These are phyloP conservation scores for Laterallus jamaicensis DNA, from an alignment of 2,113 vertebrate genomes.

Conservation along the genomic window DNA sequence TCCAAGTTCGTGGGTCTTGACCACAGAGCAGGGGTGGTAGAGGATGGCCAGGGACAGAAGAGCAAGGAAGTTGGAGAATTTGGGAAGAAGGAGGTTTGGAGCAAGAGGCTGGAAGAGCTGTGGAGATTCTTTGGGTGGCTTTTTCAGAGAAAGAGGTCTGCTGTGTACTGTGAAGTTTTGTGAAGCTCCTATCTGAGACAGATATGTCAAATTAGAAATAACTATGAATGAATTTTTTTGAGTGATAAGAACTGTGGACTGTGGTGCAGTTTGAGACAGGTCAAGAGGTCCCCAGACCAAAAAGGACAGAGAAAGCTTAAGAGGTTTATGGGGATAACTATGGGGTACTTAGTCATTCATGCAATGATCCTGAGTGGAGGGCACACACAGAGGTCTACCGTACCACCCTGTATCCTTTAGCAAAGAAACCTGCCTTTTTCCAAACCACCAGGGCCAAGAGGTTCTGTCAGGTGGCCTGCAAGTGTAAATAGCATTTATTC, in stretches of 20 bases:
- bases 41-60: background rate
- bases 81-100: background rate
- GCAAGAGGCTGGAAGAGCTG: background rate
- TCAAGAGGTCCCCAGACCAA: background rate
- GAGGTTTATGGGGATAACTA: background rate
- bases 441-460: background rate
- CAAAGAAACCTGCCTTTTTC: background rate
- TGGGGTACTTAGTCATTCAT: background rate
- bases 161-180: background rate
- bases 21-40: rapidly evolving
- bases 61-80: rapidly evolving
- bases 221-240: background rate
- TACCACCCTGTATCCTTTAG: background rate
- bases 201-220: background rate
- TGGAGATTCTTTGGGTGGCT: background rate
- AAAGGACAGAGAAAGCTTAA: background rate
- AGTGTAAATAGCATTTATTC: background rate
- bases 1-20: background rate
- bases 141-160: background rate
- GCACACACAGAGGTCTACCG: background rate
- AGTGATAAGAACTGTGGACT: background rate
- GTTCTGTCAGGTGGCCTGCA: background rate
- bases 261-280: background rate
- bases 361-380: background rate
- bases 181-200: background rate